Base-by-base conservation (phyloP, 1,140 invertebrate species). In the Cydia amplana region DNA sequence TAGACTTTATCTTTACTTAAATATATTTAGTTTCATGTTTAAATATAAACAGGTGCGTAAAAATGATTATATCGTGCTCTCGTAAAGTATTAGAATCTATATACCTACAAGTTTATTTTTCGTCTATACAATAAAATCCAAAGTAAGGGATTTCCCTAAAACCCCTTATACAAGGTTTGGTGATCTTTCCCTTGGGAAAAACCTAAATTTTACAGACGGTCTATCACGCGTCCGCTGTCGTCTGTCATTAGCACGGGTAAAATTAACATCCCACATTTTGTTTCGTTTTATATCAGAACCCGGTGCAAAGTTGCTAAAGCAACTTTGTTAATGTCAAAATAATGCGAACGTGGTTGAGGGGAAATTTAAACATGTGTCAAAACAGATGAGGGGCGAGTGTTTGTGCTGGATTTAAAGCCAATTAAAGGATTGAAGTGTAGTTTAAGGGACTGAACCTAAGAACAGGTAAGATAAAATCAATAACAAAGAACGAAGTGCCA, bases 301-400 rank as follows among this genome's bases (percentile, higher is more conserved):
- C 81, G 78, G 74, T 77, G 72, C 12, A 77, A 81, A 82, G 78
- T 80, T 83, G 65, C 67, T 73, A 77, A 74, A 75, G 75, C 70
- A 83, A 85, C 81, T 84, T 82, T 75, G 81, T 79, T 84, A 85
- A 85, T 85, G 82, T 83, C 77, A 74, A 78, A 85, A 85, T 85
- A 84, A 85, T 82, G 82, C 80, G 18, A 23, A 73, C 43, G 40
- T 51, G 72, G 40, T 73, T 73, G 25, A 12, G 40, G 65, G 28
- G 43, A 70, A 70, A 12, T 36, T 18, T 40, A 70, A 70, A 70
- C 65, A 40, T 40, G n/a, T 36, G n/a, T 70, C 65, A 36, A 70
- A 36, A 18, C 32, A 40, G 64, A 51, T 10, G 16, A 16, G n/a
- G 65, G 36, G 65, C 32, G 65, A n/a, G n/a, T 40, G 65, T 70